phyloP scores from a whole-genome alignment of 2,113 vertebrate genomes.

The Himantopus leucocephalus region DNA sequence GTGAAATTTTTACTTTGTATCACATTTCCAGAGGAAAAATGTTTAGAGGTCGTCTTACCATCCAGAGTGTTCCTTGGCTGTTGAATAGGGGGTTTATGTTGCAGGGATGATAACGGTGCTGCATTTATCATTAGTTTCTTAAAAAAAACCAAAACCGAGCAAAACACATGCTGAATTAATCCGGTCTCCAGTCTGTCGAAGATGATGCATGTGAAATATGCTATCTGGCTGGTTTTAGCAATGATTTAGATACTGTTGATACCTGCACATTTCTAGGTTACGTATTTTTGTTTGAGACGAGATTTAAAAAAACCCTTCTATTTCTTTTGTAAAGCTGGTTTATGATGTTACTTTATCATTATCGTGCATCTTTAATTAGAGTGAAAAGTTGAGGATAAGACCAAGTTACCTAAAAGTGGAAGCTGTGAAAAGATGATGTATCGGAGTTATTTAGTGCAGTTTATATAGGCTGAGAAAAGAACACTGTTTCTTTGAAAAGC shows the following conservation, averaged over 20 bases:
- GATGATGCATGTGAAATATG: background rate
- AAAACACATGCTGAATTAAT: background rate
- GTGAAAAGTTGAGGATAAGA: background rate
- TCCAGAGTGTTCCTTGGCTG: background rate
- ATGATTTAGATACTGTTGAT: background rate
- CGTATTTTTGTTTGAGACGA: background rate
- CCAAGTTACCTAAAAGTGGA: background rate
- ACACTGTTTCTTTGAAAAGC: conserved; percentile 3
- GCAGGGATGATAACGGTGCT: background rate
- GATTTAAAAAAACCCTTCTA: background rate
- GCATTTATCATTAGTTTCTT: background rate
- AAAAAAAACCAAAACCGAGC: background rate
- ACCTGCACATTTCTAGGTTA: background rate
- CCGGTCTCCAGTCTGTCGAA: background rate
- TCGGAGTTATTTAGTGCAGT: background rate
- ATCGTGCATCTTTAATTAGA: background rate
- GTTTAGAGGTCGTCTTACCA: background rate
- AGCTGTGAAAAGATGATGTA: background rate
- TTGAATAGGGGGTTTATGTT: background rate
- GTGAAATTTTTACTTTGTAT: background rate
- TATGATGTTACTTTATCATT: background rate
- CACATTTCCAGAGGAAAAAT: background rate
- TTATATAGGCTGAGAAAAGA: background rate
- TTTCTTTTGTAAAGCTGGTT: background rate
- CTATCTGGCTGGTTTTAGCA: background rate